Evolutionary conservation across 2,113 vertebrate species (phyloP).

Genomic region (Willisornis vidua): DNA sequence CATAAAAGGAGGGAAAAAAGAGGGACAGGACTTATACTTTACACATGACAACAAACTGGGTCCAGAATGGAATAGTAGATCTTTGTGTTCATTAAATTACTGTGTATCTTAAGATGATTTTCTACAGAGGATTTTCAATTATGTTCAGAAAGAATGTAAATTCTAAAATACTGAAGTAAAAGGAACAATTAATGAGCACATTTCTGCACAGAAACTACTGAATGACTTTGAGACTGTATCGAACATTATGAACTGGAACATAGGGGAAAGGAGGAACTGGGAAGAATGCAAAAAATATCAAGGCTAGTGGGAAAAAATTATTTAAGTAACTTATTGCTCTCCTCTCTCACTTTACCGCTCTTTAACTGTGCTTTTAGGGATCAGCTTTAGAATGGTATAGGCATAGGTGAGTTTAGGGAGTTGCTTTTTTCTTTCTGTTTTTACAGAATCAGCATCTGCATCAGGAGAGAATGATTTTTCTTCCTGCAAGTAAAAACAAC

Average conservation of each 20-base stretch:
- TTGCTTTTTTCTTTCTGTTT: not conserved
- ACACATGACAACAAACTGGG: not conserved
- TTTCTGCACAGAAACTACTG: not conserved
- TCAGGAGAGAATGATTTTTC: not conserved
- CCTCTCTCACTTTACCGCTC: not conserved
- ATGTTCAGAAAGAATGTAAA: not conserved
- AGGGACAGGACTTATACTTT: not conserved
- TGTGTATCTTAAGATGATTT: not conserved
- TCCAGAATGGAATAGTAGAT: not conserved
- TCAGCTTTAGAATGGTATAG: not conserved
- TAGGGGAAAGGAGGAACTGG: not conserved
- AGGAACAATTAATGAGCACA: not conserved
- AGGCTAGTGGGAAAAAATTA: not conserved
- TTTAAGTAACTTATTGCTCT: not conserved
- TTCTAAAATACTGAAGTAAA: not conserved
- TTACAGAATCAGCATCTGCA: not conserved
- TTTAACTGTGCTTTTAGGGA: not conserved
- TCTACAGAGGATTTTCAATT: not conserved
- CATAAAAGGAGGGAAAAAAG: too few relatives aligned
- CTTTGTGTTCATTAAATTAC: not conserved
- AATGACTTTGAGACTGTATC: not conserved
- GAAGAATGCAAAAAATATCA: not conserved
- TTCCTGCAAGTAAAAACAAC: not conserved
- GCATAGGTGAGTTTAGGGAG: not conserved
- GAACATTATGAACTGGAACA: not conserved